A percentile compares a stretch with the other conserved stretches of the same genome.
phyloP scores from a whole-genome alignment of 1,140 invertebrate genomes.

The Drosophila aff. region DNA sequence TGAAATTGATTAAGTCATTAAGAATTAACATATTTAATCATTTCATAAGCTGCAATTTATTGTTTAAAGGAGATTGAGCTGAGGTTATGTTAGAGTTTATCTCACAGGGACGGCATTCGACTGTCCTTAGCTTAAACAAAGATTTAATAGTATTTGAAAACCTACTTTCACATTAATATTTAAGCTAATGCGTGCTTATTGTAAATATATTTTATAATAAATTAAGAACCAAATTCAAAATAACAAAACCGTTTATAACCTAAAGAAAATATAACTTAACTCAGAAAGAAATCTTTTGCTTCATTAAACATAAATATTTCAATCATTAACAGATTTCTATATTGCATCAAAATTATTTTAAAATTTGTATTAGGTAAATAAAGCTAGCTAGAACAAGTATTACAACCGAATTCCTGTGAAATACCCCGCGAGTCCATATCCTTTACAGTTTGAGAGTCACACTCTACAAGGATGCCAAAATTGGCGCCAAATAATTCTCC shows the following conservation, averaged over 20 bases:
- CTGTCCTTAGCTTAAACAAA: not conserved
- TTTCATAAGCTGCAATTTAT: not conserved
- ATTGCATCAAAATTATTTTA: not conserved
- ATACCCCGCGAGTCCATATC: conserved; percentile 6
- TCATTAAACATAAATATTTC: too few relatives aligned
- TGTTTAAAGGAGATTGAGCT: not conserved
- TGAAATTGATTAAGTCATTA: conserved; percentile 21
- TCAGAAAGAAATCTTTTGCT: too few relatives aligned
- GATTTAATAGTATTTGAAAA: not conserved
- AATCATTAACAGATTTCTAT: too few relatives aligned
- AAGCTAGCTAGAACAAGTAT: too few relatives aligned
- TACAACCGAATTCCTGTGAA: too few relatives aligned
- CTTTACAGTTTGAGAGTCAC: conserved; percentile 68
- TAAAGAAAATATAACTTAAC: too few relatives aligned
- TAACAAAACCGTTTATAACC: too few relatives aligned
- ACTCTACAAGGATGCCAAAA: conserved; percentile 62
- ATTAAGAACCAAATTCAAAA: too few relatives aligned
- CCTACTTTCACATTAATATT: not conserved
- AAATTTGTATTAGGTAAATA: not conserved
- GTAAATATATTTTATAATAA: too few relatives aligned
- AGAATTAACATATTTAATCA: not conserved
- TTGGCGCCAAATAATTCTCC: conserved; percentile 70
- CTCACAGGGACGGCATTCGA: not conserved
- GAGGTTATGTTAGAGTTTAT: not conserved
- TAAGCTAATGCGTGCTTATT: not conserved